Evolutionary conservation across 2,113 vertebrate species (phyloP).

Genomic region (Rallus limicola): DNA sequence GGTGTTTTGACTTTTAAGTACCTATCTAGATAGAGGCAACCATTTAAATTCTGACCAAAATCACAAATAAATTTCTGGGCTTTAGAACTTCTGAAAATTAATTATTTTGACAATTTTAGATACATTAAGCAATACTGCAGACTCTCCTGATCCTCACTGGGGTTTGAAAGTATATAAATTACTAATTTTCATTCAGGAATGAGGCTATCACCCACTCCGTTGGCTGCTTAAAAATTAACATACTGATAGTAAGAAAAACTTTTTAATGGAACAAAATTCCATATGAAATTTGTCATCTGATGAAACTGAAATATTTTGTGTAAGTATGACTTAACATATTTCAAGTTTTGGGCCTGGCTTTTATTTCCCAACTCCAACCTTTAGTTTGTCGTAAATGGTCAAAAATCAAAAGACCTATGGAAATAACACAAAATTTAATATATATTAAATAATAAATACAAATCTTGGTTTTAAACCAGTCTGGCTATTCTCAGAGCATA

Average conservation of each 20-base stretch:
- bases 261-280: background rate
- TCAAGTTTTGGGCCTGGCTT: background rate
- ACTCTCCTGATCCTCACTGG: background rate
- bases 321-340: background rate
- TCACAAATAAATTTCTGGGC: background rate
- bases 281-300: background rate
- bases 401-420: background rate
- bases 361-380: background rate
- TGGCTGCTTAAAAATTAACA: background rate
- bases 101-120: background rate
- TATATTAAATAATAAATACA: background rate
- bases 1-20: background rate
- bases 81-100: background rate
- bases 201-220: background rate
- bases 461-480: background rate
- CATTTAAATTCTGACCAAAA: background rate
- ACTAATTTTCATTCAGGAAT: background rate
- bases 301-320: background rate
- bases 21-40: background rate
- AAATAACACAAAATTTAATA: background rate
- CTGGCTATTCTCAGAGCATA: background rate
- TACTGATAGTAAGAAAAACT: background rate
- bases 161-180: background rate
- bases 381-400: background rate
- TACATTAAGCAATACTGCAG: background rate